A percentile compares a stretch with the other conserved stretches of the same genome.
Evolutionary conservation across 1,140 invertebrate species (phyloP).

Genomic region (Hyles euphorbiae): DNA sequence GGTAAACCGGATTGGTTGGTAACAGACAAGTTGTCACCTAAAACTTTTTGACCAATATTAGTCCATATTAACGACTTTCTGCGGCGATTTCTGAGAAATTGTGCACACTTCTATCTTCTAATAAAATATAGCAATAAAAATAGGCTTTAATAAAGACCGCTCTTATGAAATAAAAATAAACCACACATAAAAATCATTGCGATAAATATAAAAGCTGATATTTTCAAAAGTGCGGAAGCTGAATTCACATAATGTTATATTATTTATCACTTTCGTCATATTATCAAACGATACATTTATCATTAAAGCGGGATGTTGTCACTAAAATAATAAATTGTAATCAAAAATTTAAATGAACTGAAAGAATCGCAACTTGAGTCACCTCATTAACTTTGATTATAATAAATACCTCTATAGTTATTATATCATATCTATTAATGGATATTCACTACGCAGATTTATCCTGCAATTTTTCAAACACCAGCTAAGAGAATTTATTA

Average conservation of each 20-base stretch:
- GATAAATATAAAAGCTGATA: too few species aligned
- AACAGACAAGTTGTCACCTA: conserved; percentile 65
- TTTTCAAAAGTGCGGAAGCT: too few species aligned
- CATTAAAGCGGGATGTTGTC: too few species aligned
- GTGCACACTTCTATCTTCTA: conserved; percentile 8
- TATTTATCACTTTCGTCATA: too few species aligned
- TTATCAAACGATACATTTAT: too few species aligned
- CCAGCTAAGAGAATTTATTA: not conserved
- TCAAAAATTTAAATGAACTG: conserved; percentile 3
- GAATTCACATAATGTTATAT: too few species aligned
- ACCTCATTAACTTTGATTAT: conserved; percentile 1
- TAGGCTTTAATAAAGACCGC: too few species aligned
- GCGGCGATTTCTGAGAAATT: conserved; percentile 9
- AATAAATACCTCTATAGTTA: not conserved
- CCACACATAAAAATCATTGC: too few species aligned
- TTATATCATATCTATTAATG: conserved; percentile 1
- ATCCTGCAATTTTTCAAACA: not conserved
- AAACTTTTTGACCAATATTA: conserved; percentile 25
- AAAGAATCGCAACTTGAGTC: not conserved
- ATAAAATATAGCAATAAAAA: too few species aligned
- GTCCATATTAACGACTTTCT: conserved; percentile 31
- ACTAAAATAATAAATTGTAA: conserved; percentile 3
- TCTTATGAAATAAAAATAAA: too few species aligned
- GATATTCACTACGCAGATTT: not conserved
- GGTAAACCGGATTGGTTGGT: conserved; percentile 63